phyloP scores from a whole-genome alignment of 2,888 invertebrate genomes.

The Embidobia sp. region DNA sequence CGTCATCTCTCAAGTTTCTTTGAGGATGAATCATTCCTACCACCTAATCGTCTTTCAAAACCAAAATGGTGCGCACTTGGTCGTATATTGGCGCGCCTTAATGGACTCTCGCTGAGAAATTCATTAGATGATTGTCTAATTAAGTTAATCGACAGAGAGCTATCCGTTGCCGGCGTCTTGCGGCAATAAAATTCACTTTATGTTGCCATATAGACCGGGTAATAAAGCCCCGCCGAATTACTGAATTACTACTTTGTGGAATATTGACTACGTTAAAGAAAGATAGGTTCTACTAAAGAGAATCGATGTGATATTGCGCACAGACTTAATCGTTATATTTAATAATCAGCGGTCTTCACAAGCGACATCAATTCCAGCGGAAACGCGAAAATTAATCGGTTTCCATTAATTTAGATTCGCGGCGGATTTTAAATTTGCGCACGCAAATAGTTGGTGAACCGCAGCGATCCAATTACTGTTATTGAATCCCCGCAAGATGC shows the following conservation, averaged over 20 bases:
- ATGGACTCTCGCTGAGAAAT: constrained; percentile 70
- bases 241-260: constrained; percentile 69
- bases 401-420: no score
- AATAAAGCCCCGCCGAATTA: constrained; percentile 66
- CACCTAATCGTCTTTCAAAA: constrained; percentile 60
- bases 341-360: no score
- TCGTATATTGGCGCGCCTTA: constrained; percentile 66
- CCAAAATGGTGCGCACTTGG: constrained; percentile 55
- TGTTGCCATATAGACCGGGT: constrained; percentile 65
- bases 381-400: no score
- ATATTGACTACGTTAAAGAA: constrained; percentile 60
- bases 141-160: constrained; percentile 77
- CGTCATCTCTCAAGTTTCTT: constrained; percentile 35
- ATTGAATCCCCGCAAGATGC: no score
- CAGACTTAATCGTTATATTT: no score
- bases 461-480: no score
- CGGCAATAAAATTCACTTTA: constrained; percentile 71
- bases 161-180: constrained; percentile 69
- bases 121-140: constrained; percentile 79
- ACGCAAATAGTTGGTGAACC: no score
- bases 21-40: constrained; percentile 52
- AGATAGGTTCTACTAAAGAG: constrained; percentile 31
- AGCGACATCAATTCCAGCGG: no score
- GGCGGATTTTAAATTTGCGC: no score
- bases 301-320: constrained; percentile 30